Evolutionary conservation across 2,888 invertebrate genomes (phyloP), one percentile per base, ranked within the genome.

Genomic region (Cynaeus angustus): DNA sequence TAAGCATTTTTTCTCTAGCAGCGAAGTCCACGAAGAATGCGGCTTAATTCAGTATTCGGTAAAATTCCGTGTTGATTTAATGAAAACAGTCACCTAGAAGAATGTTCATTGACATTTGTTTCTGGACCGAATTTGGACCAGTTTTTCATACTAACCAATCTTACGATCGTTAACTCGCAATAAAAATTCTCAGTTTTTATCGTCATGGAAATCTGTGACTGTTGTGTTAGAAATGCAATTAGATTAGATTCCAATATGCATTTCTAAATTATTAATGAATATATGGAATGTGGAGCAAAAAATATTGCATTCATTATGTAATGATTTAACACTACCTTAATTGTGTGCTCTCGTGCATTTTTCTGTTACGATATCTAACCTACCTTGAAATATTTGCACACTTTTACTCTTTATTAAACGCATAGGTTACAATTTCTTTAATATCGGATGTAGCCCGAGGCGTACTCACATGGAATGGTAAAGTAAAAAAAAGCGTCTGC

Each of bases 311-410:
- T n/a, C n/a, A n/a, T 38, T 56, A 26, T 26, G 56, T 14, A 56
- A 56, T 26, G 21, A 26, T 3, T 28, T 55, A 37, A 10, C 59
- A 30, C 59, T 16, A 46, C 59, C 59, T 61, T 48, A 48, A 61
- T 48, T 48, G 61, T 61, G 37, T 16, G 48, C 48, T 48, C 50
- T 61, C 48, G 14, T 62, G 62, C 62, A 62, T 62, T 62, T 62
- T 50, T 62, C 12, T 10, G 38, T 28, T 56, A 14, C 21, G 37
- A 43, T 43, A 43, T 8, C 64, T 43, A 16, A 53, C 53, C 64
- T 16, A 64, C 64, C 64, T 64, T 64, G 64, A 64, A 64, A 64
- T 64, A 64, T 52, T 64, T 53, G 64, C 48, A 53, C 52, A 64
- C 64, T 64, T 64, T 64, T 64, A 64, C 64, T 62, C 64, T 50